Evolutionary conservation across 2,113 vertebrate genomes (phyloP).

Genomic region (Mobula hypostoma): DNA sequence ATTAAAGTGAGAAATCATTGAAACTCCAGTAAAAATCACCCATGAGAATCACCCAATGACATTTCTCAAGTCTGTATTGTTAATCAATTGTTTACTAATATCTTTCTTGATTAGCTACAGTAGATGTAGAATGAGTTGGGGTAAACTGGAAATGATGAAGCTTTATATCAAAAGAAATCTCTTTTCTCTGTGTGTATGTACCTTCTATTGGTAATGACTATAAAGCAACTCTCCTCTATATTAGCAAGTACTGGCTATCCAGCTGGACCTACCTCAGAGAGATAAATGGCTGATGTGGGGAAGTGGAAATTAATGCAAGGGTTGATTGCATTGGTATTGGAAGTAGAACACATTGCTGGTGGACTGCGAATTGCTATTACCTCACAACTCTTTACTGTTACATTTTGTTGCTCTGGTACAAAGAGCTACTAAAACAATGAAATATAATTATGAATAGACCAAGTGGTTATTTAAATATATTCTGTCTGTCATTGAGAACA

Average conservation of each 20-base stretch:
- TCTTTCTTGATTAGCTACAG: neutral
- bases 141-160: neutral
- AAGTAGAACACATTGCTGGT: neutral
- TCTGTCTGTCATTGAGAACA: too few relatives aligned
- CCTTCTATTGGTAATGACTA: neutral
- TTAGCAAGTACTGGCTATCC: neutral
- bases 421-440: too few relatives aligned
- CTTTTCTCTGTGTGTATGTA: neutral
- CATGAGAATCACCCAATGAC: too few relatives aligned
- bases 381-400: neutral
- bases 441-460: too few relatives aligned
- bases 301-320: neutral
- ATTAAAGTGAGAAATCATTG: neutral
- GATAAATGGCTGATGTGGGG: neutral
- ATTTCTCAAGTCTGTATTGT: neutral
- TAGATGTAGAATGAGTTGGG: neutral
- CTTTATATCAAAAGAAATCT: neutral
- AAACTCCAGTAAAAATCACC: neutral
- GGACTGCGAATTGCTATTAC: neutral
- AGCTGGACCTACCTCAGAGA: too few relatives aligned
- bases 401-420: neutral
- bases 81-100: neutral
- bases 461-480: too few relatives aligned
- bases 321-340: neutral
- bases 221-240: neutral